Conservation (phyloP, 2,113 vertebrate genomes). For the Cercopithecus mona region DNA sequence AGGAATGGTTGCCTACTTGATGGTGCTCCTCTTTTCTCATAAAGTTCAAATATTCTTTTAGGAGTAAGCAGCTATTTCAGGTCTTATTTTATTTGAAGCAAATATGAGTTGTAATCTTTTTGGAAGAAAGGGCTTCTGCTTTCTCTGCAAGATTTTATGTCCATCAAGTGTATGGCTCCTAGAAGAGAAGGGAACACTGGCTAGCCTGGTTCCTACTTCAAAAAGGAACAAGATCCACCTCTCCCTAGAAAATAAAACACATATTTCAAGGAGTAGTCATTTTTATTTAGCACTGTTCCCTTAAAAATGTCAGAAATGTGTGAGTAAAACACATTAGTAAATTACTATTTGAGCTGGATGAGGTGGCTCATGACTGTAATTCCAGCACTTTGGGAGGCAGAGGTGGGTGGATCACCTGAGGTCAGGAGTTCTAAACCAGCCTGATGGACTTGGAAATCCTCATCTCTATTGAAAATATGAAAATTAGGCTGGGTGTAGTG, state of each 20-base stretch:
- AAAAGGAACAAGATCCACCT: not conserved
- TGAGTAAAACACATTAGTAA: not conserved
- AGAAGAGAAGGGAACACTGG: not conserved
- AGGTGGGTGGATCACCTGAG: too few relatives aligned
- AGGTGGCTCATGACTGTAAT: too few relatives aligned
- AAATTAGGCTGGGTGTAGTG: too few relatives aligned
- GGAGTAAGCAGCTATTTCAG: not conserved
- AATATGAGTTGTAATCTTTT: slow-evolving; percentile 35
- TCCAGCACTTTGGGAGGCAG: too few relatives aligned
- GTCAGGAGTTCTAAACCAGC: too few relatives aligned
- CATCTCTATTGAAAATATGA: too few relatives aligned
- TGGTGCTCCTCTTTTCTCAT: not conserved
- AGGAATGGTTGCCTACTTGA: not conserved
- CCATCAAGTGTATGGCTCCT: not conserved
- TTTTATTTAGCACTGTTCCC: slow-evolving; percentile 17
- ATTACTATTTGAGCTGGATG: not conserved
- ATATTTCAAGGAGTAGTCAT: not conserved
- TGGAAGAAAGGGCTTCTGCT: slow-evolving; percentile 26
- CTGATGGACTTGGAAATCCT: too few relatives aligned
- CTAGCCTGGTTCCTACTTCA: not conserved
- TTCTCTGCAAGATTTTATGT: not conserved
- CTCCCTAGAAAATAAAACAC: slow-evolving; percentile 18
- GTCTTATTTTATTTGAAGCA: slow-evolving; percentile 2
- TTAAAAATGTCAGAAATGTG: slow-evolving; percentile 1
- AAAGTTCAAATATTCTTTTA: slow-evolving; percentile 9